Percentiles rank a stretch among this genome's conserved stretches.
Evolutionary conservation across 2,113 vertebrate genomes (phyloP).

Genomic region (Callipepla squamata): DNA sequence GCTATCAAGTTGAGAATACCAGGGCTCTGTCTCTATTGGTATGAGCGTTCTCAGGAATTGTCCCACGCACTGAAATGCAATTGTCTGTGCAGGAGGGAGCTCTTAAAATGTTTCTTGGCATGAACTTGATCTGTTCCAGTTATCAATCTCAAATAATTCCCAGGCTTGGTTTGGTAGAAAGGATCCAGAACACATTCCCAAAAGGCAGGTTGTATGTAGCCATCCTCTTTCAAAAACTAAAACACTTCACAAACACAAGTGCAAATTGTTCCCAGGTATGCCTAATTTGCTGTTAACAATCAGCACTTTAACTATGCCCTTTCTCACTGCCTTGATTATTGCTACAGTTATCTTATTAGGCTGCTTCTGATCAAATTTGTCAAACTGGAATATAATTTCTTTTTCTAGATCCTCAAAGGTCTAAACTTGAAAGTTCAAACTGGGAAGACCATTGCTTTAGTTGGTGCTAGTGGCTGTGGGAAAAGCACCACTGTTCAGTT

Average conservation of each 20-base stretch:
- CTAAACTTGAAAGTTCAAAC: slow-evolving; percentile 74
- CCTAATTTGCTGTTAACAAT: not conserved
- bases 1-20: not conserved
- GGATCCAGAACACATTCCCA: not conserved
- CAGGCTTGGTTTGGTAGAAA: slow-evolving; percentile 12
- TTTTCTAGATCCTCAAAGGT: slow-evolving; percentile 71
- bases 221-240: not conserved
- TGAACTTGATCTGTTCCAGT: slow-evolving; percentile 12
- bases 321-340: not conserved
- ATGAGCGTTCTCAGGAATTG: slow-evolving; percentile 26
- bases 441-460: slow-evolving; percentile 80
- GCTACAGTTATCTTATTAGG: not conserved
- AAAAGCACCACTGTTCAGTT: slow-evolving; percentile 82
- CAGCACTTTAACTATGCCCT: rapidly evolving
- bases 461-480: slow-evolving; percentile 82
- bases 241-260: not conserved
- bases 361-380: not conserved
- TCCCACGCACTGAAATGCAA: slow-evolving; percentile 61
- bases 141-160: slow-evolving; percentile 31
- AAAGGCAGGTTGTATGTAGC: not conserved
- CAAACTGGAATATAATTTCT: not conserved
- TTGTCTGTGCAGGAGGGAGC: slow-evolving; percentile 1
- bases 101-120: slow-evolving; percentile 57
- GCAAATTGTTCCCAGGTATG: not conserved
- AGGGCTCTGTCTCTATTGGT: not conserved